Conservation (phyloP, 2,797 vertebrate species). For the Mormyrus hasselquistii region DNA sequence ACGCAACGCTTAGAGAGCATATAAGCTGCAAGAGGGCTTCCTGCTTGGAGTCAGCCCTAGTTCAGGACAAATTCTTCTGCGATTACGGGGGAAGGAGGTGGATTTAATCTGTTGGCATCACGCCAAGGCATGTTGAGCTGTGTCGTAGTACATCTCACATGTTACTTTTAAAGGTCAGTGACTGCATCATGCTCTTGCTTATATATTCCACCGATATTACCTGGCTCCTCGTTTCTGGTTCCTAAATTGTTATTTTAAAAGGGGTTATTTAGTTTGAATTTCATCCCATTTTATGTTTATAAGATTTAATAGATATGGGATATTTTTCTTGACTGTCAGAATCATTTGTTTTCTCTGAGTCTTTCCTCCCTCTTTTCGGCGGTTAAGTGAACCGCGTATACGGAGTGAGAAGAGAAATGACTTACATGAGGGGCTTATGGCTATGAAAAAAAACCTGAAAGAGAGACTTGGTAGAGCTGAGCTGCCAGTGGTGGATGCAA, state of each 20-base stretch:
- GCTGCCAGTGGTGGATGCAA: background rate
- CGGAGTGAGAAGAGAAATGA: background rate
- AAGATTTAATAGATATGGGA: background rate
- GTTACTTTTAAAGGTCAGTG: background rate
- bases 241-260: background rate
- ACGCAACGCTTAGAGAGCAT: background rate
- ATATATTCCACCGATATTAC: background rate
- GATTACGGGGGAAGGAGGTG: background rate
- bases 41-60: background rate
- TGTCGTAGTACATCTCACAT: background rate
- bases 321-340: background rate
- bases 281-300: background rate
- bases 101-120: background rate
- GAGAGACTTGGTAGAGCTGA: background rate
- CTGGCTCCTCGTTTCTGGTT: background rate
- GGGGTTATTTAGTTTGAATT: background rate
- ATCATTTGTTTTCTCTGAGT: background rate
- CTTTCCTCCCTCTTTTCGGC: background rate
- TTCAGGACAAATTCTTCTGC: background rate
- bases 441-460: background rate
- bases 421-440: background rate
- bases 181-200: background rate
- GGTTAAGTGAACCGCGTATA: background rate
- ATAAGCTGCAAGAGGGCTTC: constrained; percentile 12
- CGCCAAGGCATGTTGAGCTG: background rate